phyloP scores from a whole-genome alignment of 37 sponge, comb jelly and placozoan species.

The Hexactinellida sp. region DNA sequence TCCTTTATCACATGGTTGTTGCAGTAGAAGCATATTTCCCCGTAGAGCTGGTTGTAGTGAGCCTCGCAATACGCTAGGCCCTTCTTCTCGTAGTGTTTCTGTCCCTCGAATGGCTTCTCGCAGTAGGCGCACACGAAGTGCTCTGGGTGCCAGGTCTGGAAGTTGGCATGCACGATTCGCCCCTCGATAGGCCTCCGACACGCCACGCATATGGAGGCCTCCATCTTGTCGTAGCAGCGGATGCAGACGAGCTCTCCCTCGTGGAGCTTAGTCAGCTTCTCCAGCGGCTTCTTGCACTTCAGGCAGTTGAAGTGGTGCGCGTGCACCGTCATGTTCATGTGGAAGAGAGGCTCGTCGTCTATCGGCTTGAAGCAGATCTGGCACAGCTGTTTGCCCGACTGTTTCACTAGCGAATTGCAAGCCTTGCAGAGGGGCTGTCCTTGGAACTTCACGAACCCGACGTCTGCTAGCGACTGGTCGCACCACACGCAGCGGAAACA shows the following conservation, averaged over 20 bases:
- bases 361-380: conserved; percentile 33
- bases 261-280: conserved; percentile 42
- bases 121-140: conserved; percentile 98
- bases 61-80: conserved; percentile 90
- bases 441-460: conserved; percentile 92
- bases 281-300: conserved; percentile 62
- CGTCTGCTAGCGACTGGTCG: conserved; percentile 65
- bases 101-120: conserved; percentile 91
- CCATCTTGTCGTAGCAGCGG: conserved; percentile 89
- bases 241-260: conserved; percentile 81
- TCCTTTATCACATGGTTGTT: conserved; percentile 67
- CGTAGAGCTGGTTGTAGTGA: conserved; percentile 94
- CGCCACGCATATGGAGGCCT: conserved; percentile 73
- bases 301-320: conserved; percentile 87
- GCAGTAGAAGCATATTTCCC: conserved; percentile 88
- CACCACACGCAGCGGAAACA: conserved; percentile 97
- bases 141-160: conserved; percentile 89
- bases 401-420: conserved; percentile 73
- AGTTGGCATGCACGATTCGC: conserved; percentile 72
- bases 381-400: neutral
- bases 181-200: conserved; percentile 90
- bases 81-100: conserved; percentile 83
- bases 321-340: conserved; percentile 67
- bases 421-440: conserved; percentile 84
- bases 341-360: conserved; percentile 65